Evolutionary conservation across 2,888 invertebrate species (phyloP).

Genomic region (Globia sparganii): DNA sequence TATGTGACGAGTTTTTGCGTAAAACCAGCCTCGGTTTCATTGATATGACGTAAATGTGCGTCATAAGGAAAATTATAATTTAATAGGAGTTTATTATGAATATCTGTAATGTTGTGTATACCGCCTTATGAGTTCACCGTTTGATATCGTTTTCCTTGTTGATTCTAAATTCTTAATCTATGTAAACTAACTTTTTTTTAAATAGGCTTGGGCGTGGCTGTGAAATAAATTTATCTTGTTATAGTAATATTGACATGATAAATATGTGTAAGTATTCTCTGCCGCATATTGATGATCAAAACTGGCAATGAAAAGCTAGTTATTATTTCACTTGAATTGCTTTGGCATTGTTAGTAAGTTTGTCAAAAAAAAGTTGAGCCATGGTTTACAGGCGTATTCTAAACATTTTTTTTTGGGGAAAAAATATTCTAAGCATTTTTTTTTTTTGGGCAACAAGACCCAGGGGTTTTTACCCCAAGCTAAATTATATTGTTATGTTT

Average conservation of each 20-base stretch:
- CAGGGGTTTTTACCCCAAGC: conserved; percentile 2
- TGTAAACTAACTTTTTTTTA: conserved; percentile 30
- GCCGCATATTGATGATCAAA: too few species aligned
- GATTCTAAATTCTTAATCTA: conserved; percentile 1
- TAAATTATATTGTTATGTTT: background rate
- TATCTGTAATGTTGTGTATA: background rate
- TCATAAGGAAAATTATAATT: conserved; percentile 27
- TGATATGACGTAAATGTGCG: conserved; percentile 29
- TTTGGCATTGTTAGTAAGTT: background rate
- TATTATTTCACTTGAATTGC: background rate
- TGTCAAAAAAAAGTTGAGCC: background rate
- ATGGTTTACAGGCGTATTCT: background rate
- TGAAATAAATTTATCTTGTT: background rate
- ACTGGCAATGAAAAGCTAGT: background rate
- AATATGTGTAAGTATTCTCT: too few species aligned
- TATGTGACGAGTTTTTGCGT: conserved; percentile 33
- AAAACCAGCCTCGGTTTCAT: background rate
- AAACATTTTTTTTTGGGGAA: conserved; percentile 7
- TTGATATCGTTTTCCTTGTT: conserved; percentile 38
- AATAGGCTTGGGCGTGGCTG: too few species aligned
- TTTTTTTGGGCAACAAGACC: background rate
- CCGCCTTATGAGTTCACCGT: conserved; percentile 15
- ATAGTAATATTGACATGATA: background rate
- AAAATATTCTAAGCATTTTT: background rate
- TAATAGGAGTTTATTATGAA: background rate